These are phyloP conservation scores for Eunapius fragilis DNA, from an alignment of 37 sponge, comb jelly and placozoan species.

Conservation along the genomic window DNA sequence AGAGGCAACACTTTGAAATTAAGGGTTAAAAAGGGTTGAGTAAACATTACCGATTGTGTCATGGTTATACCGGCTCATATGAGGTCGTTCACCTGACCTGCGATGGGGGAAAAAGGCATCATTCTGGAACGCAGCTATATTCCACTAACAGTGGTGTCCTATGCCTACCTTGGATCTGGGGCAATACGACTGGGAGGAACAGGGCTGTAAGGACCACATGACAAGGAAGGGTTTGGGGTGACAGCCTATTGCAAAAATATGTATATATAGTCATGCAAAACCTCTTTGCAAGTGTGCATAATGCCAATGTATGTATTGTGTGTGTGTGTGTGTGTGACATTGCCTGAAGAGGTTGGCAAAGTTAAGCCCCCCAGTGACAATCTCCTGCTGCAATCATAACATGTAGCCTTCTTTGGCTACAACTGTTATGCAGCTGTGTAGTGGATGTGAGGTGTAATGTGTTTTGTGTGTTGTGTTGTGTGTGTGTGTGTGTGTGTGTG, in stretches of 20 bases:
- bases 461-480: too few relatives aligned
- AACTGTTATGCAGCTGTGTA: too few relatives aligned
- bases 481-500: too few relatives aligned
- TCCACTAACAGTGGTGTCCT: not conserved
- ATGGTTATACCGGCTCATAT: constrained; percentile 36
- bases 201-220: constrained; percentile 82
- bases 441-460: too few relatives aligned
- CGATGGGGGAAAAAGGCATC: not conserved
- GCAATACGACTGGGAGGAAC: not conserved
- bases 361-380: too few relatives aligned
- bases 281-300: too few relatives aligned
- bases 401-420: too few relatives aligned
- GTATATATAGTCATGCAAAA: too few relatives aligned
- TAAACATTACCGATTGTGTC: constrained; percentile 78
- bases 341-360: too few relatives aligned
- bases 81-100: constrained; percentile 7
- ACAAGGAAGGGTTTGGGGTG: constrained; percentile 66
- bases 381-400: too few relatives aligned
- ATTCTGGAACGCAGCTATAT: not conserved
- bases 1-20: not conserved
- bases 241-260: constrained; percentile 46
- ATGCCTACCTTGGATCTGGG: not conserved
- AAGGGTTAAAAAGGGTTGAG: constrained; percentile 3
- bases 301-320: too few relatives aligned
- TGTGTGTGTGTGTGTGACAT: too few relatives aligned